Evolutionary conservation across 2,888 invertebrate genomes (phyloP).

Genomic region (Yponomeuta malinellus): DNA sequence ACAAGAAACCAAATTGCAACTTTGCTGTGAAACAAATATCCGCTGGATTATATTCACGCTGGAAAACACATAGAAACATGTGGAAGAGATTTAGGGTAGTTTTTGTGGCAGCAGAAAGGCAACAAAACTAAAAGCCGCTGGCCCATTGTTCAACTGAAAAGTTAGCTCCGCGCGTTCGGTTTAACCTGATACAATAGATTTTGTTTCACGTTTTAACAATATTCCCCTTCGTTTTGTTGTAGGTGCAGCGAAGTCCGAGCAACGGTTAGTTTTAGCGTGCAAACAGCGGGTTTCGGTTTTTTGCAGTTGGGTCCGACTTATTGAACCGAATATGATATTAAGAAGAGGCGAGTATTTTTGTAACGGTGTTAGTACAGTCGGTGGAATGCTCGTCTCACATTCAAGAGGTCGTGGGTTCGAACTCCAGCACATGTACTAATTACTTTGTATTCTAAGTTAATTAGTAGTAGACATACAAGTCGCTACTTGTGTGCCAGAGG

Average conservation of each 20-base stretch:
- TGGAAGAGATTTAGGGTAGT: neutral
- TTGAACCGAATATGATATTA: neutral
- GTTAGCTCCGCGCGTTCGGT: neutral
- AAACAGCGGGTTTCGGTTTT: neutral
- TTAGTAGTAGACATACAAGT: too few relatives aligned
- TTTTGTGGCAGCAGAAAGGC: neutral
- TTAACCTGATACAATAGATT: slow-evolving; percentile 3
- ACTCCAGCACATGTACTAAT: too few relatives aligned
- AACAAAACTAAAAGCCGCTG: neutral
- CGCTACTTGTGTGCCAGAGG: too few relatives aligned
- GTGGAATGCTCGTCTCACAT: too few relatives aligned
- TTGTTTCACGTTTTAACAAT: neutral
- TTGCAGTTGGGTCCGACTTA: neutral
- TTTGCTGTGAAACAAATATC: too few relatives aligned
- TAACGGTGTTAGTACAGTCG: too few relatives aligned
- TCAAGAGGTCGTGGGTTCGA: too few relatives aligned
- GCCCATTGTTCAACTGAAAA: slow-evolving; percentile 1
- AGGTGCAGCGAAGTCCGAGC: neutral
- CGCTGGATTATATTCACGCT: neutral
- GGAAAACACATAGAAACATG: neutral
- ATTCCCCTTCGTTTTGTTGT: slow-evolving; percentile 1
- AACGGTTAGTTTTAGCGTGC: slow-evolving; percentile 1
- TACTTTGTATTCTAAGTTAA: too few relatives aligned
- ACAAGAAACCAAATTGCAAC: too few relatives aligned
- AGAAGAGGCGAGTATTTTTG: too few relatives aligned